A percentile compares a stretch with the other conserved stretches of the same genome.
Evolutionary conservation across 2,888 invertebrate species (phyloP).

Genomic region (Volucella inflata): DNA sequence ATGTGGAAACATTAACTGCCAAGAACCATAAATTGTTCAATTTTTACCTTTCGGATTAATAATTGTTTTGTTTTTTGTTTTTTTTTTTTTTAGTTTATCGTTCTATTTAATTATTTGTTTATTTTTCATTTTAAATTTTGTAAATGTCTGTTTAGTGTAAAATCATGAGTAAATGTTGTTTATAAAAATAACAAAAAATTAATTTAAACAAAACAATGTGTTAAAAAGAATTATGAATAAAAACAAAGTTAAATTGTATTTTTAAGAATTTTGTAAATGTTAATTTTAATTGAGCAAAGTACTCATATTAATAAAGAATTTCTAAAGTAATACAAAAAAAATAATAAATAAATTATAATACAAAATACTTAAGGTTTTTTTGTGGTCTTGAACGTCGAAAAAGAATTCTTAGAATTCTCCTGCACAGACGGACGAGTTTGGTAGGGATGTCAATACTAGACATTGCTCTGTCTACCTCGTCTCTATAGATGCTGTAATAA

Average conservation of each 20-base stretch:
- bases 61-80: conserved; percentile 13
- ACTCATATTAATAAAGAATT: conserved; percentile 66
- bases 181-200: conserved; percentile 32
- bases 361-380: neutral
- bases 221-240: conserved; percentile 13
- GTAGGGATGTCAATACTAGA: no score
- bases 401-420: neutral
- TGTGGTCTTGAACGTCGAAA: neutral
- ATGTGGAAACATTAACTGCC: conserved; percentile 76
- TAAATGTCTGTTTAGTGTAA: conserved; percentile 40
- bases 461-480: no score
- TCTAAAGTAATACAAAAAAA: conserved; percentile 22
- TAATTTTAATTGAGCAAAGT: conserved; percentile 50
- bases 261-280: conserved; percentile 70
- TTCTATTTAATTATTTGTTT: conserved; percentile 22
- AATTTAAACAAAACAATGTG: conserved; percentile 13
- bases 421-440: neutral
- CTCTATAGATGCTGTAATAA: no score
- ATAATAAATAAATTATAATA: neutral
- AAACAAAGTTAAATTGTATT: conserved; percentile 51
- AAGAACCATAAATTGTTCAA: conserved; percentile 73
- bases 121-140: conserved; percentile 22
- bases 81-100: conserved; percentile 24
- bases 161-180: conserved; percentile 26
- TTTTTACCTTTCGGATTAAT: conserved; percentile 44